Conservation (phyloP, 2,113 vertebrate genomes). For the Salvator merianae region DNA sequence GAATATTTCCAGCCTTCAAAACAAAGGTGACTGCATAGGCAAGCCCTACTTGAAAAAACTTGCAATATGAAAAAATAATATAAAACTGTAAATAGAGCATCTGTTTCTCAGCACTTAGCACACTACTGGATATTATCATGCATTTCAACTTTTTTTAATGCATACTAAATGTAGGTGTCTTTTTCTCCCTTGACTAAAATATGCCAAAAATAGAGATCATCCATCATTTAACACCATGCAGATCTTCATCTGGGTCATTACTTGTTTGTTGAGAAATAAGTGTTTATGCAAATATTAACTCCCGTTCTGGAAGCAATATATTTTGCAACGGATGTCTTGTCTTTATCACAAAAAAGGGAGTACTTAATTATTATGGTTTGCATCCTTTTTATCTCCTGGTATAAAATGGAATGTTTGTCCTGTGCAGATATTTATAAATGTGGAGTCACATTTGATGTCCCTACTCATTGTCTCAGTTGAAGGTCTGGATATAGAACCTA, state of each 20-base stretch:
- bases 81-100: background rate
- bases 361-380: background rate
- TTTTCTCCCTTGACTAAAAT: slow-evolving; percentile 16
- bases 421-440: background rate
- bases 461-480: too few relatives aligned
- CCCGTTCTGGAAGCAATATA: slow-evolving; percentile 15
- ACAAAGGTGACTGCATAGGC: background rate
- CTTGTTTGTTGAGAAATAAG: slow-evolving; percentile 2
- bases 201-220: slow-evolving; percentile 42
- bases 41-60: background rate
- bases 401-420: slow-evolving; percentile 12
- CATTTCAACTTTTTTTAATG: background rate
- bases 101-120: background rate
- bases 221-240: slow-evolving; percentile 31
- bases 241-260: slow-evolving; percentile 28
- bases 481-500: too few relatives aligned
- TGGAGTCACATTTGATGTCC: too few relatives aligned
- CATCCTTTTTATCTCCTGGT: background rate
- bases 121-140: slow-evolving; percentile 4
- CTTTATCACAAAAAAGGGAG: background rate
- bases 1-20: background rate
- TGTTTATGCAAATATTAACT: slow-evolving; percentile 8
- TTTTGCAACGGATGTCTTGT: background rate
- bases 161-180: slow-evolving; percentile 10
- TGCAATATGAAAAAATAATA: background rate